Conservation (phyloP, 2,888 invertebrate species). For the Oscheius sp. region DNA sequence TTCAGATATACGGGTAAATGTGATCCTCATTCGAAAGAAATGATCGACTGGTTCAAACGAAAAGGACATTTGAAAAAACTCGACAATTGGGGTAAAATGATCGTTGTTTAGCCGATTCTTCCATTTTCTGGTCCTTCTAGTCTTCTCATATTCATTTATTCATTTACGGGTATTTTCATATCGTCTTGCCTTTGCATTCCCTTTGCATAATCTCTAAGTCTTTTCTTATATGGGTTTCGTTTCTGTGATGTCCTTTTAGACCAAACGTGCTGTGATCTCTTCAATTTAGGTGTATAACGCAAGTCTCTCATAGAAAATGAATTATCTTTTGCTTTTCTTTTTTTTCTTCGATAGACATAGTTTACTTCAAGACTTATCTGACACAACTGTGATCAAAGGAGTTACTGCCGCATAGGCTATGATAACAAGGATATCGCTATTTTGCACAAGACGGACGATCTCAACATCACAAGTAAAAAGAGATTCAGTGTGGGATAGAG, state of each 20-base stretch:
- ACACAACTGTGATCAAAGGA: not conserved
- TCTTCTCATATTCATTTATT: not conserved
- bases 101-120: slow-evolving; percentile 27
- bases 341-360: not conserved
- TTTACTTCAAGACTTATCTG: not conserved
- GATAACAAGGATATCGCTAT: not conserved
- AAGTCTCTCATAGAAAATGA: no score
- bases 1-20: slow-evolving; percentile 63
- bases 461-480: slow-evolving; percentile 21
- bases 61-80: slow-evolving; percentile 58
- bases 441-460: not conserved
- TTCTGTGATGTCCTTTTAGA: not conserved
- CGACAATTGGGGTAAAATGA: slow-evolving; percentile 63
- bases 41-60: slow-evolving; percentile 61
- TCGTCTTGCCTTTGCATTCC: slow-evolving; percentile 11
- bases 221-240: slow-evolving; percentile 1
- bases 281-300: not conserved
- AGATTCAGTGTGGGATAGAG: slow-evolving; percentile 27
- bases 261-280: not conserved
- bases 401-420: not conserved
- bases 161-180: slow-evolving; percentile 7
- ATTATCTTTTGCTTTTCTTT: not conserved
- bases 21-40: slow-evolving; percentile 61
- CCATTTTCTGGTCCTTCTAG: not conserved
- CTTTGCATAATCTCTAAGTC: not conserved